Evolutionary conservation across 2,888 invertebrate species (phyloP).

Genomic region (Neoitamus cyanurus): DNA sequence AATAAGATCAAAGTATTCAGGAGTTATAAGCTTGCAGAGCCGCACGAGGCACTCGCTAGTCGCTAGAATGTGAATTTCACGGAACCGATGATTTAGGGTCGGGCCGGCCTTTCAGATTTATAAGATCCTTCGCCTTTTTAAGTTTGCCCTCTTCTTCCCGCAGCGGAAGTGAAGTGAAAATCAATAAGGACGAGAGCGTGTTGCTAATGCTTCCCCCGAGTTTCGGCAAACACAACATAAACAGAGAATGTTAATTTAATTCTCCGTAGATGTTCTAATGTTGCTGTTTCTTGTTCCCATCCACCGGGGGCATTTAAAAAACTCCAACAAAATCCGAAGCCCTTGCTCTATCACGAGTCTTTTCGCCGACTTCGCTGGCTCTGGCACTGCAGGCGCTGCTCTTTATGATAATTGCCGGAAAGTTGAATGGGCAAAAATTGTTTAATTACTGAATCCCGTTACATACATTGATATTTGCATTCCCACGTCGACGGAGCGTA

Average conservation of each 20-base stretch:
- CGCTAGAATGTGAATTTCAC: background rate
- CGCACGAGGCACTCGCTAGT: background rate
- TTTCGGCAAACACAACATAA: background rate
- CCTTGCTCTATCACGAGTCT: background rate
- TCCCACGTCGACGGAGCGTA: background rate
- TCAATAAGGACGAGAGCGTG: background rate
- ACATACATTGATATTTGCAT: background rate
- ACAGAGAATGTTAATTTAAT: background rate
- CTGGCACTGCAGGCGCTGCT: background rate
- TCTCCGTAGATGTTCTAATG: background rate
- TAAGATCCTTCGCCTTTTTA: background rate
- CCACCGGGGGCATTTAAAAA: background rate
- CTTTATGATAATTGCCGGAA: background rate
- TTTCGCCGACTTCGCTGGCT: background rate
- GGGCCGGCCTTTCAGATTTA: background rate
- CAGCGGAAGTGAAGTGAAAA: background rate
- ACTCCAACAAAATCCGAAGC: background rate
- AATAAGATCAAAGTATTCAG: background rate
- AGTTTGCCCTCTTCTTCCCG: background rate
- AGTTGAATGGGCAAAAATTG: background rate
- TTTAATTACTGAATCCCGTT: background rate
- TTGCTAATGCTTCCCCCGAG: background rate
- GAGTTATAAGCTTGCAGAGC: background rate
- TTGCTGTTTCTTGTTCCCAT: background rate
- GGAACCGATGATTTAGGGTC: background rate